Evolutionary conservation across 2,797 vertebrate genomes (phyloP).

Genomic region (Pangasius mekongensis): DNA sequence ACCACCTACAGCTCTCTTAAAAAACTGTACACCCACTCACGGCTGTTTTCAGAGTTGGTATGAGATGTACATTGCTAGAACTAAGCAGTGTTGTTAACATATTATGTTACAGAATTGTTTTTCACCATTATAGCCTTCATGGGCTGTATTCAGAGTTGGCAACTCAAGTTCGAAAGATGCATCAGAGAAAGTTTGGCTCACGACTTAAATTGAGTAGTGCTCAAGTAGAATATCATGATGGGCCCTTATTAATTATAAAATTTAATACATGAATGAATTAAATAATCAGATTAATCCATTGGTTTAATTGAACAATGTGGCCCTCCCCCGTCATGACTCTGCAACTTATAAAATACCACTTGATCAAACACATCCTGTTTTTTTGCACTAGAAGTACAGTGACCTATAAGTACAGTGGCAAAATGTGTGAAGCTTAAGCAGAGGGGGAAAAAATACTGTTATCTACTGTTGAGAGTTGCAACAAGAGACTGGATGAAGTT

Average conservation of each 20-base stretch:
- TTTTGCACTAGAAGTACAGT: not conserved
- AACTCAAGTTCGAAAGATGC: not conserved
- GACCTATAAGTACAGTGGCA: not conserved
- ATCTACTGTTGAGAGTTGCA: not conserved
- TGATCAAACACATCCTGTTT: not conserved
- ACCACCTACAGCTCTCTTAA: conserved; percentile 50
- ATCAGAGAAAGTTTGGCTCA: not conserved
- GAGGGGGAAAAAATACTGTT: too few species aligned
- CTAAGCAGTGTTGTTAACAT: not conserved
- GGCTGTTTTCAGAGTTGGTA: conserved; percentile 42
- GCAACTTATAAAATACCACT: not conserved
- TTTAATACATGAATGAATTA: not conserved
- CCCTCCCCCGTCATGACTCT: not conserved
- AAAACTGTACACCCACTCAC: conserved; percentile 47
- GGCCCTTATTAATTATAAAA: not conserved
- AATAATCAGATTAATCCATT: not conserved
- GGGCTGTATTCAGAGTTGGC: not conserved
- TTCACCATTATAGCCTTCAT: not conserved
- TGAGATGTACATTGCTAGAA: conserved; percentile 27
- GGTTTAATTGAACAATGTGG: not conserved
- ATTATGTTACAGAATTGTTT: conserved; percentile 11
- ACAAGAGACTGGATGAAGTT: not conserved
- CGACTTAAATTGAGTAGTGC: not conserved
- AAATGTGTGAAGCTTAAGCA: not conserved
- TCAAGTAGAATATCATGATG: not conserved